A percentile compares a stretch with the other conserved stretches of the same genome.
phyloP scores from a whole-genome alignment of 1,140 invertebrate genomes.

The Ceratina australensis region DNA sequence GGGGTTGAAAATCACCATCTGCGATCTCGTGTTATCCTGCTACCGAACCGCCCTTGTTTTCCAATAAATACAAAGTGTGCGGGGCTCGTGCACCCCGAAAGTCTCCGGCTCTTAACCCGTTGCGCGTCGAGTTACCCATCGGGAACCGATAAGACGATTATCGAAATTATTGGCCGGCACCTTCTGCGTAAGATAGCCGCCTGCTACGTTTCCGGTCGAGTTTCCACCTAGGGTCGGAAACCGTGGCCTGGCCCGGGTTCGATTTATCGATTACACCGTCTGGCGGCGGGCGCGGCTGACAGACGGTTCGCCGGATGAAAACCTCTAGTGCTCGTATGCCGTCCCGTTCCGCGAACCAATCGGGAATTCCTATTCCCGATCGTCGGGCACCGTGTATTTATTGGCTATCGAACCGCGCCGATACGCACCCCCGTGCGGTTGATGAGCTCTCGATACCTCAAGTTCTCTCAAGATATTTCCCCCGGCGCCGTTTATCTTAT shows the following conservation, averaged over 20 bases:
- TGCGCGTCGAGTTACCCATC: background rate
- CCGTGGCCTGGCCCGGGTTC: constrained; percentile 27
- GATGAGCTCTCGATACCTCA: constrained; percentile 47
- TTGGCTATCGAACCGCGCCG: constrained; percentile 39
- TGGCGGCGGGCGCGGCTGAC: background rate
- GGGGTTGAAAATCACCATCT: constrained; percentile 69
- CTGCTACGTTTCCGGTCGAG: constrained; percentile 74
- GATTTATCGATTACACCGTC: constrained; percentile 67
- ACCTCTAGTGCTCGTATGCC: constrained; percentile 70
- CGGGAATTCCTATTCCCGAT: constrained; percentile 76
- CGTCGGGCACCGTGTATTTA: constrained; percentile 51
- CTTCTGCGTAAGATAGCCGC: constrained; percentile 55
- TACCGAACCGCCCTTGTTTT: constrained; percentile 78
- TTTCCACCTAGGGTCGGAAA: constrained; percentile 59
- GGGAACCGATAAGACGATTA: constrained; percentile 51
- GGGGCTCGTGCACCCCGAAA: background rate
- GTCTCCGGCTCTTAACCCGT: background rate
- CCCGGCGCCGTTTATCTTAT: constrained; percentile 26
- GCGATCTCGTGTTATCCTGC: constrained; percentile 70
- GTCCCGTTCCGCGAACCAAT: constrained; percentile 74
- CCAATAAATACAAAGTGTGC: constrained; percentile 77
- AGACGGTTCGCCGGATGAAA: constrained; percentile 24
- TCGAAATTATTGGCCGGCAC: constrained; percentile 52
- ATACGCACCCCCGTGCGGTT: constrained; percentile 31
- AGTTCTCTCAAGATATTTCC: constrained; percentile 40